These are phyloP conservation scores for Phrynocephalus forsythii DNA, from an alignment of 2,797 vertebrate species.

Conservation along the genomic window DNA sequence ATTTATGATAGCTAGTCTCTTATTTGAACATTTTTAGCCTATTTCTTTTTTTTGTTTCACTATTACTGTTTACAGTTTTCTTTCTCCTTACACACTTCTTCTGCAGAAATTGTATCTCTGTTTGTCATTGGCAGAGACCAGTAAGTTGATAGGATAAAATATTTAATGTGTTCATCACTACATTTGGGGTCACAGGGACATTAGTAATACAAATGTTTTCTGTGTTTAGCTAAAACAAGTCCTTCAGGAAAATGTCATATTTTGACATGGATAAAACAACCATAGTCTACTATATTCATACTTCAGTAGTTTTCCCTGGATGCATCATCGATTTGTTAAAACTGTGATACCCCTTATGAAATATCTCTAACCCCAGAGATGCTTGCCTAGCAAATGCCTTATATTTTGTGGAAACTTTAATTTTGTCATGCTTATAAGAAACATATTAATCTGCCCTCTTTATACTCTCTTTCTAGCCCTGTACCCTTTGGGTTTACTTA, in stretches of 20 bases:
- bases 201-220: not conserved
- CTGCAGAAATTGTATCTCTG: not conserved
- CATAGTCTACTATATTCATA: not conserved
- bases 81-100: not conserved
- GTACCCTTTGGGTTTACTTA: not conserved
- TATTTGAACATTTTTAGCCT: not conserved
- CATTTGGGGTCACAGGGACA: not conserved
- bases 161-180: not conserved
- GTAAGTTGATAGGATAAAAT: conserved; percentile 8
- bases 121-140: not conserved
- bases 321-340: not conserved
- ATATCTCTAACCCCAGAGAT: no score
- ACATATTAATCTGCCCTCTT: not conserved
- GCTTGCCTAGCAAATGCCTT: not conserved
- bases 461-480: not conserved
- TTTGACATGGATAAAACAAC: not conserved
- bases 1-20: not conserved
- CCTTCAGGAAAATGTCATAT: not conserved
- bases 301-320: not conserved
- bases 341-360: no score
- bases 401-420: not conserved
- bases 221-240: not conserved
- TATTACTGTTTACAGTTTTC: not conserved
- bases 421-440: not conserved
- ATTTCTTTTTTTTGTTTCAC: not conserved